phyloP scores from a whole-genome alignment of 2,113 vertebrate species.

The Thunnus thynnus region DNA sequence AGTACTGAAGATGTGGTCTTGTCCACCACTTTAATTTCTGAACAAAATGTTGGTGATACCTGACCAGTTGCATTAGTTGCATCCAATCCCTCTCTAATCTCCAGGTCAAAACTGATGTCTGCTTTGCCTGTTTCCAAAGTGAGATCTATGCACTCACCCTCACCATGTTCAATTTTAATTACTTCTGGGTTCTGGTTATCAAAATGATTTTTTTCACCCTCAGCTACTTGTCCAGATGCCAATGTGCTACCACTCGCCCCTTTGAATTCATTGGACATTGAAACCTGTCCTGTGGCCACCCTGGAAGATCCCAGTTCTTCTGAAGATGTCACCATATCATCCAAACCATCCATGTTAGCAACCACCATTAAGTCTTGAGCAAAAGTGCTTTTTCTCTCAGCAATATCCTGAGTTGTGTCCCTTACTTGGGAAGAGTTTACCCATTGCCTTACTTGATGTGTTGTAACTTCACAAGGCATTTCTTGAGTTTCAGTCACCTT shows the following conservation, averaged over 20 bases:
- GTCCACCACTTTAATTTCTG: neutral
- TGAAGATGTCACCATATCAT: neutral
- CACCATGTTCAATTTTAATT: neutral
- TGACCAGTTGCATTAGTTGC: neutral
- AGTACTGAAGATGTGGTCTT: neutral
- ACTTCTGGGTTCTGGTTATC: neutral
- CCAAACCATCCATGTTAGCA: neutral
- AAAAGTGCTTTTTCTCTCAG: neutral
- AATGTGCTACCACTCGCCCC: neutral
- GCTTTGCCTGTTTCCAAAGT: neutral
- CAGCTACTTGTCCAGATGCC: neutral
- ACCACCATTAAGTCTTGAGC: neutral
- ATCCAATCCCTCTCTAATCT: neutral
- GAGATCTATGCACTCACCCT: neutral
- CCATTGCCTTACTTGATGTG: neutral
- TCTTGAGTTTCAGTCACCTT: constrained; percentile 2
- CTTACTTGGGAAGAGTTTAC: neutral
- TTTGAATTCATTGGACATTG: neutral
- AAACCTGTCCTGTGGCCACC: constrained; percentile 25
- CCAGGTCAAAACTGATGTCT: neutral
- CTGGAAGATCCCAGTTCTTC: neutral
- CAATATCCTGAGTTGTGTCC: neutral
- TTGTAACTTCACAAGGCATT: neutral
- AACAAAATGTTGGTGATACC: neutral
- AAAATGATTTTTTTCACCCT: neutral